Base-by-base conservation (phyloP, 2,888 invertebrate species). In the Drosophila cracens region DNA sequence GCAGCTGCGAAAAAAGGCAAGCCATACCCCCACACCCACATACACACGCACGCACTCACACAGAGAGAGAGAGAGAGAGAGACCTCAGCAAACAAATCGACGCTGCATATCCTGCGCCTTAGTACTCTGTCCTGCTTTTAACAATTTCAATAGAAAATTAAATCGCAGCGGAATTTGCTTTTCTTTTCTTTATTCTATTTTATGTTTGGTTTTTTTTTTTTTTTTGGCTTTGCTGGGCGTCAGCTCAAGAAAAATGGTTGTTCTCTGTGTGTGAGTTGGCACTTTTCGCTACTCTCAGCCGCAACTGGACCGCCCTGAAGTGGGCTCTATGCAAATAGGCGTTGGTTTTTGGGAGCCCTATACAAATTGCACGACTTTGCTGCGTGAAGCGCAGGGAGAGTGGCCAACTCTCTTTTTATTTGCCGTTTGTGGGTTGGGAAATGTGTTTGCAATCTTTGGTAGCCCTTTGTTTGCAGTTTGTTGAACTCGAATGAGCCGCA, bases 101-200 rank as follows among this genome's bases (percentile, higher is more conserved):
- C 52, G 52, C 33, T 33, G 31, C 31, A 51, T 51, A 51, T 51
- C 51, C 51, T 51, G 52, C 21, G 33, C 52, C 33, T 21, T 21
- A 21, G 52, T 52, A 18, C 31, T 33, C 13, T 52, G 52, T 52
- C 31, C 52, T 33, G 21, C 85, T 85, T 84, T 85, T 83, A 87
- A 87, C 85, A 85, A 87, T 84, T 85, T 87, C 85, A 85, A 87
- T 87, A 84, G 85, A 78, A 87, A 84, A 85, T 80, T 60, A 85
- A 87, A 85, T 82, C 82, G 82, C 84, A 79, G 76, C 70, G 79
- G 70, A 75, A 76, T 80, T 79, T 70, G 79, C 70, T 70, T 70
- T 74, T 74, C 67, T 67, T 70, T 74, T 68, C 62, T 52, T 34
- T 64, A 70, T 74, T 58, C 70, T 43, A 46, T 46, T 46, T 46